phyloP scores from a whole-genome alignment of 2,888 invertebrate genomes.

The Ferdinandea cuprea region DNA sequence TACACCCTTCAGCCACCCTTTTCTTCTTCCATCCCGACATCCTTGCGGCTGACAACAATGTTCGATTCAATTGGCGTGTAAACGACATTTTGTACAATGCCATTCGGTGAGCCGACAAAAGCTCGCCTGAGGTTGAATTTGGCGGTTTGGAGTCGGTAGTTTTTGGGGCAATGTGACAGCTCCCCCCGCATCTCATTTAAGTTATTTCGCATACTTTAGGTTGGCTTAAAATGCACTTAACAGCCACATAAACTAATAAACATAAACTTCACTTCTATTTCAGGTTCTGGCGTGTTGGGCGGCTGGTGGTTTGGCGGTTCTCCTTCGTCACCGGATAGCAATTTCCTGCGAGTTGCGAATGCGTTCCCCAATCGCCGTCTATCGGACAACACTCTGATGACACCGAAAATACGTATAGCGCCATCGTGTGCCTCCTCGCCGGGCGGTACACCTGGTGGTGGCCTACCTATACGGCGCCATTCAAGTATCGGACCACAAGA shows the following conservation, averaged over 20 bases:
- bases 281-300: constrained; percentile 87
- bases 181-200: constrained; percentile 10
- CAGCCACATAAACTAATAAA: constrained; percentile 76
- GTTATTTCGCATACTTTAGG: constrained; percentile 38
- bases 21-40: not conserved
- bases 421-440: constrained; percentile 94
- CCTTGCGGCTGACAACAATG: constrained; percentile 61
- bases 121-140: constrained; percentile 11
- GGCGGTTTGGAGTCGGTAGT: constrained; percentile 18
- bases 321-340: constrained; percentile 92
- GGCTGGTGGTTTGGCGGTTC: constrained; percentile 94
- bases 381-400: constrained; percentile 96
- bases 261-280: constrained; percentile 26
- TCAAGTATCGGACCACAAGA: constrained; percentile 96
- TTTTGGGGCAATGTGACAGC: not conserved
- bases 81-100: constrained; percentile 57
- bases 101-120: not conserved
- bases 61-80: constrained; percentile 62
- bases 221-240: constrained; percentile 40
- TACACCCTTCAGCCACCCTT: not conserved
- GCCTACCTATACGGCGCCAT: constrained; percentile 93
- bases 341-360: constrained; percentile 92
- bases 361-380: constrained; percentile 93
- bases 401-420: constrained; percentile 93
- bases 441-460: constrained; percentile 88